Conservation (phyloP, 2,113 vertebrate species). For the Sialia sialis region DNA sequence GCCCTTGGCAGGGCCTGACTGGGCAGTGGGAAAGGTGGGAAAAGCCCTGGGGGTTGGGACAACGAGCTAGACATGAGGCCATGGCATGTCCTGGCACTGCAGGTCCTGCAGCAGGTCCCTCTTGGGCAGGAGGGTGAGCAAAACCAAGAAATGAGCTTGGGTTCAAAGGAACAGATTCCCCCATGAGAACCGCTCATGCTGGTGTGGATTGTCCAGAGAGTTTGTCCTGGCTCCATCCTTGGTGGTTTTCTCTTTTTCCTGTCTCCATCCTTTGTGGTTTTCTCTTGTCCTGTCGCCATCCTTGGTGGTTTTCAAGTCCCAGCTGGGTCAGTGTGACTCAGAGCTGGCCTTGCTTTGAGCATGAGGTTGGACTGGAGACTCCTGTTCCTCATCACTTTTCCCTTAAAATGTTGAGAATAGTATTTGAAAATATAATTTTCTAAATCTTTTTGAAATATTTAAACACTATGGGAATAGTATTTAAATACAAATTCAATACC, state of each 20-base stretch:
- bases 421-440: not conserved
- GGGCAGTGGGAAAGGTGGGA: not conserved
- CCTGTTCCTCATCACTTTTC: not conserved
- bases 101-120: not conserved
- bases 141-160: not conserved
- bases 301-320: not conserved
- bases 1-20: not conserved
- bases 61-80: fast-evolving
- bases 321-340: not conserved
- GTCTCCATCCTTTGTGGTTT: not conserved
- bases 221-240: not conserved
- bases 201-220: not conserved
- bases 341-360: not conserved
- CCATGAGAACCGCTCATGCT: not conserved
- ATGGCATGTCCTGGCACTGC: not conserved
- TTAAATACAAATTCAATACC: not conserved
- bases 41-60: not conserved
- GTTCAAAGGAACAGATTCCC: not conserved
- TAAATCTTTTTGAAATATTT: not conserved
- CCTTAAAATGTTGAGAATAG: not conserved
- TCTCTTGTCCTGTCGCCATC: fast-evolving
- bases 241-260: not conserved
- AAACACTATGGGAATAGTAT: not conserved
- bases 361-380: not conserved
- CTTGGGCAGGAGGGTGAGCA: not conserved